Evolutionary conservation across 2,113 vertebrate species (phyloP).

Genomic region (Cephalopholis sonnerati): DNA sequence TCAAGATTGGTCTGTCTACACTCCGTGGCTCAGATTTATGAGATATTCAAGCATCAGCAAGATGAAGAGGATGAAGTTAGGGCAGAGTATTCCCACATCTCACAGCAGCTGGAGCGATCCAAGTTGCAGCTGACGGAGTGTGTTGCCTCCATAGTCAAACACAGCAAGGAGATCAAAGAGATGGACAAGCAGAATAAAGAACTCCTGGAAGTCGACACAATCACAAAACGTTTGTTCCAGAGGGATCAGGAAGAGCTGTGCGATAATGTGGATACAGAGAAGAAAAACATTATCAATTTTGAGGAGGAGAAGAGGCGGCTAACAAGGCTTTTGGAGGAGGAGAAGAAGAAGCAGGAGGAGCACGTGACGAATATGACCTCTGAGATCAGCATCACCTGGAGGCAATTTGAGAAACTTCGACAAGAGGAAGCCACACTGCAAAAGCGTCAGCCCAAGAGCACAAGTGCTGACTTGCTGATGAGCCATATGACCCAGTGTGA

Average conservation of each 20-base stretch:
- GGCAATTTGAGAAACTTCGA: slow-evolving; percentile 60
- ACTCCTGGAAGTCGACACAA: slow-evolving; percentile 54
- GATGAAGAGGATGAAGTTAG: slow-evolving; percentile 61
- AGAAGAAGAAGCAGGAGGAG: slow-evolving; percentile 54
- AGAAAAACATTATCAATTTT: slow-evolving; percentile 25
- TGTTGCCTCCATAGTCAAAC: slow-evolving; percentile 55
- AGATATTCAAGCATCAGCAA: slow-evolving; percentile 49
- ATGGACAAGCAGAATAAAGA: slow-evolving; percentile 70
- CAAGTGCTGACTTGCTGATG: slow-evolving; percentile 38
- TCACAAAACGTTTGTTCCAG: slow-evolving; percentile 54
- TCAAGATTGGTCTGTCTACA: slow-evolving; percentile 4
- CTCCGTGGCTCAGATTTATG: slow-evolving; percentile 25
- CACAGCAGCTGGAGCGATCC: slow-evolving; percentile 61
- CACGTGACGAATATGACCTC: slow-evolving; percentile 47
- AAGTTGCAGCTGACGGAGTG: slow-evolving; percentile 65
- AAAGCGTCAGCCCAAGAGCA: slow-evolving; percentile 36
- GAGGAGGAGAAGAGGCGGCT: slow-evolving; percentile 63
- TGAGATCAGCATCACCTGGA: slow-evolving; percentile 19
- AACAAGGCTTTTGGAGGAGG: slow-evolving; percentile 38
- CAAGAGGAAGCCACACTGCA: slow-evolving; percentile 61
- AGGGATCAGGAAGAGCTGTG: slow-evolving; percentile 57
- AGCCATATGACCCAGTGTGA: slow-evolving; percentile 16
- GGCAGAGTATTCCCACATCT: slow-evolving; percentile 36
- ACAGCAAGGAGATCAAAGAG: slow-evolving; percentile 59
- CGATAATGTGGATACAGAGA: slow-evolving; percentile 43